Conservation (phyloP, 2,888 invertebrate genomes). For the Hedya salicella region DNA sequence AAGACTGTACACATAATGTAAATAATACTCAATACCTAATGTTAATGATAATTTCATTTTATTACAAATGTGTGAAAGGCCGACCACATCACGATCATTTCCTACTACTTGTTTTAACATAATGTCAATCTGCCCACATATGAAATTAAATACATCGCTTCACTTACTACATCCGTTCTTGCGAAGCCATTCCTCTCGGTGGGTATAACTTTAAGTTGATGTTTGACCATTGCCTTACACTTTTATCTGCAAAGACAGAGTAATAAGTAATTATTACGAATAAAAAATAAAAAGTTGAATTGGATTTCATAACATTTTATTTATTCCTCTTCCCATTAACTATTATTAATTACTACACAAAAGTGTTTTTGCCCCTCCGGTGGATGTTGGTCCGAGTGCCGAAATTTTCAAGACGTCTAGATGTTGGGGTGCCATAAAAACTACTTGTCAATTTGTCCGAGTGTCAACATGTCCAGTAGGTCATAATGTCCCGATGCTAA, state of each 20-base stretch:
- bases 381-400: too few species aligned
- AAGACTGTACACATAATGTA: conserved; percentile 83
- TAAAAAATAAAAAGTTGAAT: conserved; percentile 56
- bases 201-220: conserved; percentile 48
- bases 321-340: not conserved
- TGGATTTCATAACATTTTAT: conserved; percentile 19
- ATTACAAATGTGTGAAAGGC: conserved; percentile 60
- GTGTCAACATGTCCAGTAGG: too few species aligned
- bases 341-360: too few species aligned
- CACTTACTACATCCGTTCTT: not conserved
- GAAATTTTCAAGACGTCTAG: too few species aligned
- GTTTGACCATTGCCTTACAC: conserved; percentile 50
- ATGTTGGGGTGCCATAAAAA: too few species aligned
- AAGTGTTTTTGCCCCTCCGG: too few species aligned
- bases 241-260: conserved; percentile 54
- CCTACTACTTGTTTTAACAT: conserved; percentile 40
- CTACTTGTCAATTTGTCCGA: too few species aligned
- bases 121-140: not conserved
- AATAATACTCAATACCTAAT: conserved; percentile 81
- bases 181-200: not conserved
- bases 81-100: conserved; percentile 52
- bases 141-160: not conserved
- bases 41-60: conserved; percentile 65
- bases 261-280: conserved; percentile 58
- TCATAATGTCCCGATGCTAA: too few species aligned